Percentiles rank a stretch among this genome's conserved stretches.
These are phyloP conservation scores for Phalacrocorax aristotelis DNA, from an alignment of 2,113 vertebrate genomes.

Conservation along the genomic window DNA sequence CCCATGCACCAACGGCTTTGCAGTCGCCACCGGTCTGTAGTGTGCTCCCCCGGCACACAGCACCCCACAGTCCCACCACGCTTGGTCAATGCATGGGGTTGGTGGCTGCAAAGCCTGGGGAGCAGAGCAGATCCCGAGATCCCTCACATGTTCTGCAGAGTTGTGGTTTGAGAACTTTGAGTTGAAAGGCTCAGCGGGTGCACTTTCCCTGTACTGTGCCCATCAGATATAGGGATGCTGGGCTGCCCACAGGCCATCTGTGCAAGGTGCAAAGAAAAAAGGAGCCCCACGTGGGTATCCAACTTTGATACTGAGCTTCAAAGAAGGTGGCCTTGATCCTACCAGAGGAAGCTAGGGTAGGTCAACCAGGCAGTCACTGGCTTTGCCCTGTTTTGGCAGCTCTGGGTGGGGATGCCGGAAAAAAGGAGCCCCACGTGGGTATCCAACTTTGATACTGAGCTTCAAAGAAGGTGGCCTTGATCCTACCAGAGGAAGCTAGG, in stretches of 20 bases:
- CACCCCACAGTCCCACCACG: neutral
- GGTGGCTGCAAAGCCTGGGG: neutral
- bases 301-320: neutral
- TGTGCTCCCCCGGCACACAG: neutral
- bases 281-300: neutral
- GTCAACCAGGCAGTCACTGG: neutral
- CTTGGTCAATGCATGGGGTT: rapidly evolving
- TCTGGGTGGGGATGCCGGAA: slow-evolving; percentile 95
- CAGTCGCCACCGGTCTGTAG: rapidly evolving
- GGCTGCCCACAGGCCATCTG: neutral
- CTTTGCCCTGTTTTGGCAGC: slow-evolving; percentile 69
- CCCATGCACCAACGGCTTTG: neutral
- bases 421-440: neutral
- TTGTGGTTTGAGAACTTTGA: neutral
- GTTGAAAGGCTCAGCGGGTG: neutral
- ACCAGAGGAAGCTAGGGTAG: neutral
- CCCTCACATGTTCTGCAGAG: neutral
- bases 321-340: neutral
- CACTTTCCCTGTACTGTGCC: neutral
- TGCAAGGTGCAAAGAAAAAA: neutral
- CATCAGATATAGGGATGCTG: neutral
- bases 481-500: neutral
- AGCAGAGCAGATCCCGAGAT: neutral
- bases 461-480: neutral
- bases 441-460: neutral